These are phyloP conservation scores for Pristionchus fissidentatus DNA, from an alignment of 2,888 invertebrate genomes.

Conservation along the genomic window DNA sequence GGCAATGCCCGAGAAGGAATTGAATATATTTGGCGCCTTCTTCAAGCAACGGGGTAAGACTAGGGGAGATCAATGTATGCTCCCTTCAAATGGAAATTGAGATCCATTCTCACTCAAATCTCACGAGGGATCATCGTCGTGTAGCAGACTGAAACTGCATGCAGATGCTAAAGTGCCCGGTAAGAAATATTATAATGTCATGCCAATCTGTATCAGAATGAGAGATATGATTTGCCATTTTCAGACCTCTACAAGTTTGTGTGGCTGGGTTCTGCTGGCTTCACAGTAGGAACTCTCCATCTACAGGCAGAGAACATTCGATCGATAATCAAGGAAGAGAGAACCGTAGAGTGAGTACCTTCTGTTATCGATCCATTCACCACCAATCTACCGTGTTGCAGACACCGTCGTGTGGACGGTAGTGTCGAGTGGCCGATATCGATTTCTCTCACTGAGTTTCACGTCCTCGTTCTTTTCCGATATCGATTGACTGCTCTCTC, in stretches of 20 bases:
- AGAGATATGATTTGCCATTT: background rate
- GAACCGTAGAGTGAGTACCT: constrained; percentile 60
- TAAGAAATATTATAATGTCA: background rate
- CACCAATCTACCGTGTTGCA: constrained; percentile 50
- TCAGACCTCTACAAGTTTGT: constrained; percentile 53
- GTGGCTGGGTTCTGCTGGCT: constrained; percentile 56
- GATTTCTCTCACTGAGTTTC: constrained; percentile 71
- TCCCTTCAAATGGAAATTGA: too few relatives aligned
- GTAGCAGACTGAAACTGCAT: constrained; percentile 25
- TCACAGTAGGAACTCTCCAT: constrained; percentile 46
- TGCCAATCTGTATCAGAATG: background rate
- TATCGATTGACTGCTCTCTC: constrained; percentile 69
- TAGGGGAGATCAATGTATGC: background rate
- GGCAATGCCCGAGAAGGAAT: constrained; percentile 50
- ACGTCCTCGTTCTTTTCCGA: constrained; percentile 67
- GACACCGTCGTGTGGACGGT: constrained; percentile 70
- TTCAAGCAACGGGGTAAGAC: constrained; percentile 55
- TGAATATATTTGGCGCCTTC: constrained; percentile 56
- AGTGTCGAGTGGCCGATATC: constrained; percentile 66
- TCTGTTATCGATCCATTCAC: background rate
- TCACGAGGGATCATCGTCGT: constrained; percentile 13
- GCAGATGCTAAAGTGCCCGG: constrained; percentile 11
- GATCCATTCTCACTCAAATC: constrained; percentile 33
- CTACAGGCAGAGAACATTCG: constrained; percentile 53
- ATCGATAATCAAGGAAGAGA: constrained; percentile 58